Evolutionary conservation across 2,888 invertebrate species (phyloP).

Genomic region (Beris chalybata): DNA sequence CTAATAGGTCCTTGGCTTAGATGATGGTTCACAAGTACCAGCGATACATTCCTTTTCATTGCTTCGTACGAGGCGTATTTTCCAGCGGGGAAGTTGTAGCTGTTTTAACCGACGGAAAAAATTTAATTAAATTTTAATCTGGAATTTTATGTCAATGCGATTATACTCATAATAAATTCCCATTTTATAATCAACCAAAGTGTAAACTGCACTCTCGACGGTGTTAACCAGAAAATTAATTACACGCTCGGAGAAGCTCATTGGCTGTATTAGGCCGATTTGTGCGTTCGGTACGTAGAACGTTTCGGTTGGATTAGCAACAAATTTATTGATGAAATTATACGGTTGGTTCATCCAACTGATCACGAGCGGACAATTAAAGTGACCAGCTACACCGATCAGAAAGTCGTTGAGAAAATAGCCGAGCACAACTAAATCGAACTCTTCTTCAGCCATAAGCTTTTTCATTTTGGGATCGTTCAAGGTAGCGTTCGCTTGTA

Average conservation of each 20-base stretch:
- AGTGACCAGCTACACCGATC: conserved; percentile 38
- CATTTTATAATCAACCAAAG: conserved; percentile 1
- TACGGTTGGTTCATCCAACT: conserved; percentile 5
- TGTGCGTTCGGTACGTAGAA: conserved; percentile 16
- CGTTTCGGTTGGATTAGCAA: conserved; percentile 20
- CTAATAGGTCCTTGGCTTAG: conserved; percentile 49
- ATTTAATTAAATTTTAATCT: too few relatives aligned
- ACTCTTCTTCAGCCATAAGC: conserved; percentile 28
- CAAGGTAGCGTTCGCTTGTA: conserved; percentile 3
- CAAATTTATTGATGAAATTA: background rate
- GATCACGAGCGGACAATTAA: conserved; percentile 36
- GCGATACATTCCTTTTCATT: conserved; percentile 50
- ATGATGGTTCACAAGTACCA: conserved; percentile 55
- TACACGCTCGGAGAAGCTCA: conserved; percentile 23
- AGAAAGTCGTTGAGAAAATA: conserved; percentile 27
- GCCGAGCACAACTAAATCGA: conserved; percentile 34
- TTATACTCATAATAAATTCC: background rate
- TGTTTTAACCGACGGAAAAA: background rate
- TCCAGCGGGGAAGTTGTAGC: conserved; percentile 31
- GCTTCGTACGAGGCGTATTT: conserved; percentile 42
- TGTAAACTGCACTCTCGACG: background rate
- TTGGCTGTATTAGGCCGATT: conserved; percentile 10
- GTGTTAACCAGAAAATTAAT: conserved; percentile 9
- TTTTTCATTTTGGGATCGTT: conserved; percentile 20
- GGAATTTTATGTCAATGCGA: too few relatives aligned